A percentile compares a stretch with the other conserved stretches of the same genome.
Evolutionary conservation across 2,113 vertebrate species (phyloP).

Genomic region (Marcusenius ussheri): DNA sequence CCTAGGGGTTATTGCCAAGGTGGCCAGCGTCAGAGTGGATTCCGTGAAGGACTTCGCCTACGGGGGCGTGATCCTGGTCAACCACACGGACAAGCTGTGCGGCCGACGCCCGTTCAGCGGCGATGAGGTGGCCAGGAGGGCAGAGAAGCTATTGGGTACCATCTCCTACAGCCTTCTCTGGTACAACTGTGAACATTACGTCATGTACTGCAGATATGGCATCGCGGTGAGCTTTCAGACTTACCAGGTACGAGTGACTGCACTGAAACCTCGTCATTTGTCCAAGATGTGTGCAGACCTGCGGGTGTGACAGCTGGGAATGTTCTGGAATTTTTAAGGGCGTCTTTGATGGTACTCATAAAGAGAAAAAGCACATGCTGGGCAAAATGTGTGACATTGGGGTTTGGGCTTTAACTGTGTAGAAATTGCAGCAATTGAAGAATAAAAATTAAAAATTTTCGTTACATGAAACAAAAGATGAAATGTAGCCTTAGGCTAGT

Average conservation of each 20-base stretch:
- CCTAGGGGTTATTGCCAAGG: conserved; percentile 72
- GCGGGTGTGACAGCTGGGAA: background rate
- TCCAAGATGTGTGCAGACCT: background rate
- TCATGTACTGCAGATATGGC: conserved; percentile 90
- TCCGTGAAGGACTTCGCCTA: conserved; percentile 84
- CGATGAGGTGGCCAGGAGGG: conserved; percentile 77
- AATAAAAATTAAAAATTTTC: background rate
- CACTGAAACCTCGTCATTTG: background rate
- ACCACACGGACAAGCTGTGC: conserved; percentile 77
- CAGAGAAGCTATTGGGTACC: conserved; percentile 75
- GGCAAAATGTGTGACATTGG: background rate
- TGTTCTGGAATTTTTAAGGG: background rate
- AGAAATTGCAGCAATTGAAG: background rate
- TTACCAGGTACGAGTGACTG: conserved; percentile 66
- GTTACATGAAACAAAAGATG: background rate
- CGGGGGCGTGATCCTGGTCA: conserved; percentile 76
- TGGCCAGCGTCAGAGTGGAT: conserved; percentile 84
- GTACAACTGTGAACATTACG: conserved; percentile 98
- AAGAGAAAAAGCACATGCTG: background rate
- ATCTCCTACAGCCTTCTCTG: conserved; percentile 85
- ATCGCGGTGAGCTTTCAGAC: conserved; percentile 82
- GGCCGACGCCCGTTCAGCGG: conserved; percentile 60
- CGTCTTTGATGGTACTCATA: background rate
- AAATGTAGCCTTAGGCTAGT: background rate
- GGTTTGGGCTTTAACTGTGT: background rate